Base-by-base conservation (phyloP, 2,797 vertebrate species). In the Hippocampus kuda region DNA sequence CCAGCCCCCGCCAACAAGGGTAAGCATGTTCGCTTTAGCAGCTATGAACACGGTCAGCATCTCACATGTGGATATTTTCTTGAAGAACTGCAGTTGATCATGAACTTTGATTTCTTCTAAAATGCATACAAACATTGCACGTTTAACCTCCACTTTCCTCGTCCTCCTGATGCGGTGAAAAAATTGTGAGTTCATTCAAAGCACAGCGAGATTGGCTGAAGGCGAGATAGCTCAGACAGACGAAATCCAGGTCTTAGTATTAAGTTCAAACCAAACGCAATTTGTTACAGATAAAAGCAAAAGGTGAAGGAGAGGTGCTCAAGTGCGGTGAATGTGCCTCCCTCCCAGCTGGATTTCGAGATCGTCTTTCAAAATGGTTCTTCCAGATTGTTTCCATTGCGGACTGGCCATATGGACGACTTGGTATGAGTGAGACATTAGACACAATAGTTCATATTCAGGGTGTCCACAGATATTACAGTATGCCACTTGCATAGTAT, bases 331-430 rank as follows among this genome's bases (percentile, higher is more conserved):
- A 71, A 49, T 59, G n/a, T 34, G 61, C 24, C 62, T 53, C n/a
- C 34, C 57, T 67, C 75, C 72, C 74, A 71, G 66, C 56, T 68
- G 51, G 62, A 72, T 49, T 57, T 61, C 0, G 3, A 51, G 61
- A 66, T 78, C 18, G 3, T 46, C 54, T 79, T 68, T 75, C 51
- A 2, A 68, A 56, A 79, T 79, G 63, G n/a, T 62, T 83, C 76
- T 68, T 71, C 65, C 75, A 78, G 70, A 77, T 71, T 68, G 54
- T 44, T 76, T 41, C 48, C 48, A 11, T 41, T 59, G 15, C n/a
- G 42, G 26, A 8, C 12, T 18, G 26, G 53, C 63, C 75, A 81
- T 74, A 70, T 80, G 70, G 67, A 72, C 13, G 46, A 15, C 24
- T 48, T 65, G 48, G 16, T 30, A 65, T 12, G 60, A n/a, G 60